Conservation (phyloP, 2,113 vertebrate species). For the Gadus macrocephalus region DNA sequence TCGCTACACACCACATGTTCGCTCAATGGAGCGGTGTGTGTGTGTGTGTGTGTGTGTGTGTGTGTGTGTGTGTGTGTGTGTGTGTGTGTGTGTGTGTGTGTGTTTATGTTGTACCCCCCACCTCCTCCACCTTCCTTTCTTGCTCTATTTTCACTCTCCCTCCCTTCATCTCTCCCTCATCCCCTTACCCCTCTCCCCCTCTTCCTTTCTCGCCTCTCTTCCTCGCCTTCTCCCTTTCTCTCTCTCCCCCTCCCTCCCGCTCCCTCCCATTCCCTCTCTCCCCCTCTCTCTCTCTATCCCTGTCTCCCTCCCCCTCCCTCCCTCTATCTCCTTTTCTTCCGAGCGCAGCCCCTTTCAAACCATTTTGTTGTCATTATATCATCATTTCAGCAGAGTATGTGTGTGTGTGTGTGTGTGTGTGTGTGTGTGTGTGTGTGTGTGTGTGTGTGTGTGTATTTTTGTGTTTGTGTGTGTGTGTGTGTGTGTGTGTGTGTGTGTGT, state of each 20-base stretch:
- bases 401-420: not conserved
- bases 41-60: slow-evolving; percentile 4
- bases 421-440: not conserved
- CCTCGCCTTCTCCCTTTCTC: too few relatives aligned
- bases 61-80: not conserved
- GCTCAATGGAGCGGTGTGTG: slow-evolving; percentile 58
- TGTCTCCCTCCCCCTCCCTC: slow-evolving; percentile 27
- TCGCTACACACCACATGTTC: slow-evolving; percentile 56
- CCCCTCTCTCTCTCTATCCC: too few relatives aligned
- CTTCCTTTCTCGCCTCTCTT: too few relatives aligned
- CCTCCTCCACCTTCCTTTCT: slow-evolving; percentile 17
- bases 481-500: not conserved
- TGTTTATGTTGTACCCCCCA: slow-evolving; percentile 15
- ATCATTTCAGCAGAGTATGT: slow-evolving; percentile 44
- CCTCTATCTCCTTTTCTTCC: slow-evolving; percentile 55
- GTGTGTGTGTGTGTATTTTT: slow-evolving; percentile 11
- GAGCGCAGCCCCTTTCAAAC: slow-evolving; percentile 49
- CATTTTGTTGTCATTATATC: slow-evolving; percentile 64
- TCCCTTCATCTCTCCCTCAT: too few relatives aligned
- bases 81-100: not conserved
- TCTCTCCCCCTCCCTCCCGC: slow-evolving; percentile 19
- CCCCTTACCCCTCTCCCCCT: too few relatives aligned
- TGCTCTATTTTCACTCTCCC: too few relatives aligned
- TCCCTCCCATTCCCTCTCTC: not conserved
- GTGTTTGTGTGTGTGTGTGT: too few relatives aligned